phyloP scores from a whole-genome alignment of 2,888 invertebrate genomes.

The Drosophila quasianomalipes region DNA sequence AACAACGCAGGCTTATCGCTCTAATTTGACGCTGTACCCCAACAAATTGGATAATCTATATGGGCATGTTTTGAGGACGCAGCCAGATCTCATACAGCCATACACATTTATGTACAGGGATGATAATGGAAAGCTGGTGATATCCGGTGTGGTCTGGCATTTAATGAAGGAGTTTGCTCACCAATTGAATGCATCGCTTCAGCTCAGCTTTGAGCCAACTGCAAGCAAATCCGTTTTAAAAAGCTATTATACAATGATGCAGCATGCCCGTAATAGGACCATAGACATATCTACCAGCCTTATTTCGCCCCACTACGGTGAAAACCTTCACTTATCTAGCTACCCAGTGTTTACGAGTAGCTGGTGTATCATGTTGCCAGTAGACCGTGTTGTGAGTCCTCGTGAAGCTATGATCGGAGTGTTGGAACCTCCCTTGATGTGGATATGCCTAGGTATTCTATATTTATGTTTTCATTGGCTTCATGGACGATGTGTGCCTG shows the following conservation, averaged over 20 bases:
- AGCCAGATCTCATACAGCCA: conserved; percentile 40
- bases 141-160: conserved; percentile 39
- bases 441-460: conserved; percentile 34
- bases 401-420: conserved; percentile 35
- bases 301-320: not conserved
- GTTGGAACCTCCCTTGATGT: conserved; percentile 38
- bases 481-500: not conserved
- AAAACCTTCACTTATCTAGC: not conserved
- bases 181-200: conserved; percentile 39
- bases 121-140: conserved; percentile 16
- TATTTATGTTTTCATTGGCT: conserved; percentile 20
- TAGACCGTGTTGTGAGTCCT: conserved; percentile 41
- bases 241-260: conserved; percentile 6
- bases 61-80: conserved; percentile 40
- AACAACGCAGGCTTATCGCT: conserved; percentile 9
- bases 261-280: conserved; percentile 3
- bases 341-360: conserved; percentile 26
- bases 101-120: conserved; percentile 25
- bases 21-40: conserved; percentile 34
- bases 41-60: conserved; percentile 40
- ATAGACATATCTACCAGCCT: conserved; percentile 39
- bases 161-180: conserved; percentile 30
- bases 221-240: not conserved
- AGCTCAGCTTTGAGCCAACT: conserved; percentile 1
- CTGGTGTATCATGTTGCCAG: conserved; percentile 58